phyloP scores from a whole-genome alignment of 2,888 invertebrate genomes.

The Glomeris marginata region DNA sequence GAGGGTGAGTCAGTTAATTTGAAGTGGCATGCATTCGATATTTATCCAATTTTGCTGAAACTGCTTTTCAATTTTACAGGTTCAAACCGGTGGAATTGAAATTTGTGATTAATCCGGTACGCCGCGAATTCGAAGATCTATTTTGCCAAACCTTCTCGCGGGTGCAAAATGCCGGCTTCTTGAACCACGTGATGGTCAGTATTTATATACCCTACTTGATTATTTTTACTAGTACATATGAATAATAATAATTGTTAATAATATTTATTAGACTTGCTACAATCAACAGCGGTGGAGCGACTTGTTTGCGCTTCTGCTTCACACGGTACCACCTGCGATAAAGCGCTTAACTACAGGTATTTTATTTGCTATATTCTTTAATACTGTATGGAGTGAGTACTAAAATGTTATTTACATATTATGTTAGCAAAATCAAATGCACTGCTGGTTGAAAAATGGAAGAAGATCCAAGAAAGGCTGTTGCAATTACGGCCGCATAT shows the following conservation, averaged over 20 bases:
- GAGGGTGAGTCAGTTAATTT: constrained; percentile 48
- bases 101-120: constrained; percentile 62
- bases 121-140: constrained; percentile 63
- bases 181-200: constrained; percentile 54
- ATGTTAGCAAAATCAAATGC: background rate
- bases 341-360: constrained; percentile 25
- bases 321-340: constrained; percentile 51
- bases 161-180: constrained; percentile 64
- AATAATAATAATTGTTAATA: too few relatives aligned
- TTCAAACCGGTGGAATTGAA: constrained; percentile 87
- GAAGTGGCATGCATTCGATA: background rate
- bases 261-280: constrained; percentile 43
- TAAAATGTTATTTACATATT: too few relatives aligned
- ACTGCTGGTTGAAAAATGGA: constrained; percentile 39
- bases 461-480: constrained; percentile 48
- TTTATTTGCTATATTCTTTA: too few relatives aligned
- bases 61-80: constrained; percentile 22
- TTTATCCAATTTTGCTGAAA: background rate
- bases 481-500: constrained; percentile 57
- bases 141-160: constrained; percentile 60
- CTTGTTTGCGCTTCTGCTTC: constrained; percentile 58
- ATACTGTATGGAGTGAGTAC: too few relatives aligned
- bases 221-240: too few relatives aligned
- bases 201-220: too few relatives aligned
- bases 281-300: constrained; percentile 54